Conservation (phyloP, 2,888 invertebrate species). For the Papilio gigon region DNA sequence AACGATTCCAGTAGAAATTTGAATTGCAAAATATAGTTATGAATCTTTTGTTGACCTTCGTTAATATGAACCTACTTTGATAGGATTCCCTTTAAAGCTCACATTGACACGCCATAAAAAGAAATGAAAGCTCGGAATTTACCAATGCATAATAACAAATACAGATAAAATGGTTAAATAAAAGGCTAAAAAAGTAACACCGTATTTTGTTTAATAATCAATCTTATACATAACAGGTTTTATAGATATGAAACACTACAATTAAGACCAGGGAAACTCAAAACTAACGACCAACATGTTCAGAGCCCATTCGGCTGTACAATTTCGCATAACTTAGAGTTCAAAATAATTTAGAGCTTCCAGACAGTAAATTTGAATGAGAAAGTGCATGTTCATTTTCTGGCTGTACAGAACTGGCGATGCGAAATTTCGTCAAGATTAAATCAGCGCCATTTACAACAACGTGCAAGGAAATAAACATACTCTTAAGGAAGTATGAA, state of each 20-base stretch:
- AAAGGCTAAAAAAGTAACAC: not conserved
- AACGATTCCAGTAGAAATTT: constrained; percentile 42
- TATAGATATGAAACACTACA: constrained; percentile 18
- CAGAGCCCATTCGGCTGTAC: constrained; percentile 16
- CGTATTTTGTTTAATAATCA: not conserved
- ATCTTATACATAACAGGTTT: not conserved
- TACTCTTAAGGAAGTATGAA: constrained; percentile 27
- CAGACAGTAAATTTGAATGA: constrained; percentile 41
- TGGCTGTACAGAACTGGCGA: constrained; percentile 28
- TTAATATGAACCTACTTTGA: not conserved
- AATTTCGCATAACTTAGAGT: constrained; percentile 30
- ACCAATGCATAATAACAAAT: not conserved
- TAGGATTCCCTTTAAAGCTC: not conserved
- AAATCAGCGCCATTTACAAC: constrained; percentile 39
- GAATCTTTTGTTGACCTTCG: constrained; percentile 4
- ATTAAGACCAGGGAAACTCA: constrained; percentile 35
- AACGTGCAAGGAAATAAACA: constrained; percentile 26
- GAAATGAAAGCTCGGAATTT: not conserved
- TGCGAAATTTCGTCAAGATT: constrained; percentile 40
- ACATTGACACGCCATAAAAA: not conserved
- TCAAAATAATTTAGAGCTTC: constrained; percentile 39
- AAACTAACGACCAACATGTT: constrained; percentile 30
- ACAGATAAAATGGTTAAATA: not conserved
- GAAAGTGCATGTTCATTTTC: constrained; percentile 41
- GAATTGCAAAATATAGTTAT: constrained; percentile 32